Evolutionary conservation across 2,888 invertebrate species (phyloP).

Genomic region (Biston stratarius): DNA sequence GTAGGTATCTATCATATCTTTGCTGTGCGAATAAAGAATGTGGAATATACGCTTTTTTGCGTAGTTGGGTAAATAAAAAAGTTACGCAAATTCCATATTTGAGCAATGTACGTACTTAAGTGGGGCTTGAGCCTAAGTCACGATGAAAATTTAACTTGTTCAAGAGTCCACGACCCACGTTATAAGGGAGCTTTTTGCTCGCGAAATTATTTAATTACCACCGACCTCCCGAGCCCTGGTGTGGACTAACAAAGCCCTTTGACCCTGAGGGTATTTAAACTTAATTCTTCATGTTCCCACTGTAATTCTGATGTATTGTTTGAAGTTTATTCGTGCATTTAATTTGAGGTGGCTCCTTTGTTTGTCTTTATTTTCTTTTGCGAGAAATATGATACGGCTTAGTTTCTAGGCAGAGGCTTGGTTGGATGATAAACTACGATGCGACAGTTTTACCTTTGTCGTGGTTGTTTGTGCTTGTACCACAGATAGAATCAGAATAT

Average conservation of each 20-base stretch:
- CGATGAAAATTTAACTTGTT: constrained; percentile 54
- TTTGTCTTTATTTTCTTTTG: constrained; percentile 42
- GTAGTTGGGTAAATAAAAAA: neutral
- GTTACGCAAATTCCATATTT: neutral
- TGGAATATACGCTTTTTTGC: too few relatives aligned
- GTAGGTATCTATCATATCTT: too few relatives aligned
- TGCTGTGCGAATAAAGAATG: too few relatives aligned
- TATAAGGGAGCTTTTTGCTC: constrained; percentile 49
- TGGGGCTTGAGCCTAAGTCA: constrained; percentile 37
- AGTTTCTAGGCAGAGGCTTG: constrained; percentile 17
- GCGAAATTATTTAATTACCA: constrained; percentile 58
- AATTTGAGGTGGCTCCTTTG: constrained; percentile 44
- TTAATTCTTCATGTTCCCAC: constrained; percentile 54
- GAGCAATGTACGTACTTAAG: constrained; percentile 11
- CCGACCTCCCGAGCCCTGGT: constrained; percentile 36
- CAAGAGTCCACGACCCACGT: constrained; percentile 51
- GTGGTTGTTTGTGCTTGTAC: neutral
- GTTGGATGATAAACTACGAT: constrained; percentile 14
- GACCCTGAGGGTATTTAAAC: constrained; percentile 52
- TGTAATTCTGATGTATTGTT: constrained; percentile 50
- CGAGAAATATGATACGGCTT: constrained; percentile 40
- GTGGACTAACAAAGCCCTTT: constrained; percentile 52
- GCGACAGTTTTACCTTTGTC: neutral
- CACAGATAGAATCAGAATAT: too few relatives aligned
- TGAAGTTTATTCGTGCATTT: constrained; percentile 46